phyloP scores from a whole-genome alignment of 2,113 vertebrate species.

The Dolichallabes microphthalmus region DNA sequence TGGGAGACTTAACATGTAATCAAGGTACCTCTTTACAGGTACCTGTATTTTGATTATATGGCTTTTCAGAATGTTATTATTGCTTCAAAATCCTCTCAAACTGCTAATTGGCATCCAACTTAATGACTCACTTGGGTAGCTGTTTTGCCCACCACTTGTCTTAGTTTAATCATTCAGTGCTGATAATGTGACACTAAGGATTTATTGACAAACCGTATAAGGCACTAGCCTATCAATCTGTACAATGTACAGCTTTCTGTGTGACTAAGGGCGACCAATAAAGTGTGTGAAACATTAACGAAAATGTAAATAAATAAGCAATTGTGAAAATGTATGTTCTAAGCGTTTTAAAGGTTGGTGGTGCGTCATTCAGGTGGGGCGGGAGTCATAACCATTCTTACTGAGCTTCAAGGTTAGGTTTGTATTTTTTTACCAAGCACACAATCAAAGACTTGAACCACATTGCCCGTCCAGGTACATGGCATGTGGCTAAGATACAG shows the following conservation, averaged over 20 bases:
- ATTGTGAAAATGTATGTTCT: conserved; percentile 2
- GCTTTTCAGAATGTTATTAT: neutral
- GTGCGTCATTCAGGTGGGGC: conserved; percentile 22
- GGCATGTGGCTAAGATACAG: neutral
- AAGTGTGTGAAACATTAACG: conserved; percentile 32
- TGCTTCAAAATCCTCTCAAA: neutral
- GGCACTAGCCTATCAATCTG: neutral
- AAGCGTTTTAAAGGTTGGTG: conserved; percentile 9
- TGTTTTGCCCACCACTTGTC: neutral
- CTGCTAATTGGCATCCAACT: neutral
- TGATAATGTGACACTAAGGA: neutral
- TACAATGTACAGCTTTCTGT: neutral
- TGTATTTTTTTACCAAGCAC: conserved; percentile 20
- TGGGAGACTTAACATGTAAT: neutral
- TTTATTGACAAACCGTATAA: neutral
- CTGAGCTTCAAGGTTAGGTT: conserved; percentile 31
- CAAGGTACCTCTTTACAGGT: neutral
- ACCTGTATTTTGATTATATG: neutral
- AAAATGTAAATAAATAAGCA: conserved; percentile 40
- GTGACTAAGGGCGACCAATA: conserved; percentile 13
- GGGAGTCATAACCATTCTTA: neutral
- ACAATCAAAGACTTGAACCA: conserved; percentile 27
- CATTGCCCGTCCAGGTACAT: neutral
- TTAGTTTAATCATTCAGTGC: neutral
- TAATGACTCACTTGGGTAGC: neutral